Base-by-base conservation (phyloP, 2,797 vertebrate genomes). In the Lutjanus argentimaculatus region DNA sequence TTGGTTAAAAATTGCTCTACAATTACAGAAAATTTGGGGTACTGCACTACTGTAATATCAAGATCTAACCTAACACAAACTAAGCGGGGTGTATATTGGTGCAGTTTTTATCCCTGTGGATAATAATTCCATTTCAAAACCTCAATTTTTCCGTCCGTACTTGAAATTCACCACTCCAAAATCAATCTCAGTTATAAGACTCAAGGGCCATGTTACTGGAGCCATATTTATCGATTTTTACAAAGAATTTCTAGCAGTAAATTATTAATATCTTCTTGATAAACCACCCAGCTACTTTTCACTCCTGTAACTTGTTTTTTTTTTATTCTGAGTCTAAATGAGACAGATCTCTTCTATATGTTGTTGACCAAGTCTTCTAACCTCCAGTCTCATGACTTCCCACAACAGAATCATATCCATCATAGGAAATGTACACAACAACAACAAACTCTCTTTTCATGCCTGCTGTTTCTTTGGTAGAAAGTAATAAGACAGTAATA, bases 401-500 rank as follows among this genome's bases (percentile, higher is more conserved):
- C 49, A 12, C 56, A 45, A 51, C 42, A 74, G 53, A 55, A 45
- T 43, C 59, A 16, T 2, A 8, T 83, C 9, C 8, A 59, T 51
- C 11, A 21, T 11, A 22, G 2, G 13, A 51, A 55, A 59, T 30
- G 40, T 8, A 53, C 7, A 68, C 46, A 52, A 45, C 49, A 51
- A 48, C 45, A 80, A 72, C 58, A 61, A 56, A 52, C 17, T 45
- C 17, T 59, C 48, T 53, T 43, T 57, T 61, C 40, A 46, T 14
- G 15, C 13, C 45, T 22, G 14, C 22, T 30, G 14, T 68, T 53
- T 74, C 16, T 56, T 25, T 16, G 22, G 10, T n/a, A 51, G n/a
- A 63, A 67, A 68, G 21, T 55, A 51, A 57, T 61, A 30, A 10
- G 8, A 65, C 65, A 58, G 46, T 45, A 51, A 66, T 73, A 46